phyloP scores from a whole-genome alignment of 2,888 invertebrate species.

The Neoitamus cyanurus region DNA sequence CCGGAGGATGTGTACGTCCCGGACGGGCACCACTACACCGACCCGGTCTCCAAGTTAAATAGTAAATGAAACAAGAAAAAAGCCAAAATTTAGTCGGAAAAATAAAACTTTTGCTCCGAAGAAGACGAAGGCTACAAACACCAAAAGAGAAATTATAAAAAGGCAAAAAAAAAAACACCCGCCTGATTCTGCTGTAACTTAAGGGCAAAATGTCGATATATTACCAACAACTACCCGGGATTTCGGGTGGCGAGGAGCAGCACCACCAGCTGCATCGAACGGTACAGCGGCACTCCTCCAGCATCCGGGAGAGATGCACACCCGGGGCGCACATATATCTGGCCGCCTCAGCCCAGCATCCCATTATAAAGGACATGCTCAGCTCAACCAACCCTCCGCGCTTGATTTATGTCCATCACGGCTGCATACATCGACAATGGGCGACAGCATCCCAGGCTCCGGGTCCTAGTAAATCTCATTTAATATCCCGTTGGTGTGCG shows the following conservation, averaged over 20 bases:
- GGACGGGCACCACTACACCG: conserved; percentile 48
- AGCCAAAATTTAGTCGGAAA: conserved; percentile 28
- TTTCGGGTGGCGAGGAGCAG: conserved; percentile 12
- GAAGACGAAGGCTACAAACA: conserved; percentile 24
- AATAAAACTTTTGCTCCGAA: conserved; percentile 39
- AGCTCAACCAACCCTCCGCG: conserved; percentile 34
- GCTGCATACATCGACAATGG: not conserved
- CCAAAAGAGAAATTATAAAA: conserved; percentile 7
- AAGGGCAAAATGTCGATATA: conserved; percentile 42
- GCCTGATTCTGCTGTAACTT: conserved; percentile 28
- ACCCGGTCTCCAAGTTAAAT: conserved; percentile 50
- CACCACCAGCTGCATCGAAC: not conserved
- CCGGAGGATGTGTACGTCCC: conserved; percentile 8
- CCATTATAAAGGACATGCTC: conserved; percentile 43
- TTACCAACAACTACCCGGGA: conserved; percentile 37
- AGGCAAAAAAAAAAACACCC: not conserved
- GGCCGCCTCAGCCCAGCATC: conserved; percentile 4
- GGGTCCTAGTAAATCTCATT: conserved; percentile 44
- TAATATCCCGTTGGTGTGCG: conserved; percentile 32
- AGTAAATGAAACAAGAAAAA: conserved; percentile 33
- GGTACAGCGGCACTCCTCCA: conserved; percentile 5
- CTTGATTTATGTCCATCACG: conserved; percentile 42
- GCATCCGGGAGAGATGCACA: conserved; percentile 4
- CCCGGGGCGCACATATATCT: not conserved
- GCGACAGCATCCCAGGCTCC: not conserved